Evolutionary conservation across 2,888 invertebrate genomes (phyloP).

Genomic region (Athalia circularis): DNA sequence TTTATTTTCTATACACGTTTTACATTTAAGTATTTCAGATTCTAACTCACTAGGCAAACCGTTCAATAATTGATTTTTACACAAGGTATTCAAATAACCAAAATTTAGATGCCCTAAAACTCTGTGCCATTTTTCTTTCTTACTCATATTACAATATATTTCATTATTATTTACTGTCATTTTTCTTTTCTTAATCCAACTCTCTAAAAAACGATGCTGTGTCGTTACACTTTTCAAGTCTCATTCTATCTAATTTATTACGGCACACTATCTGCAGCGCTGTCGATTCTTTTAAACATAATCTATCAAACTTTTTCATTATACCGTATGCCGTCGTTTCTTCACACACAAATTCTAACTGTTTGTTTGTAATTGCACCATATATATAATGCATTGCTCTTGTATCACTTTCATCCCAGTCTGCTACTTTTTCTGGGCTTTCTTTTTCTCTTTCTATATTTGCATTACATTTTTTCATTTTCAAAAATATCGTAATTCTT

Average conservation of each 20-base stretch:
- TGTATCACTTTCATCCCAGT: slow-evolving; percentile 43
- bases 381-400: slow-evolving; percentile 45
- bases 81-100: slow-evolving; percentile 51
- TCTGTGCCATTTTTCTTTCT: slow-evolving; percentile 58
- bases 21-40: slow-evolving; percentile 52
- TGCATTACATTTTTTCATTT: slow-evolving; percentile 42
- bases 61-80: slow-evolving; percentile 52
- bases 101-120: slow-evolving; percentile 57
- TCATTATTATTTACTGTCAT: slow-evolving; percentile 35
- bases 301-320: slow-evolving; percentile 50
- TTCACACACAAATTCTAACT: slow-evolving; percentile 45
- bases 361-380: slow-evolving; percentile 47
- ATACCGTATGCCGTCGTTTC: slow-evolving; percentile 48
- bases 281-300: slow-evolving; percentile 48
- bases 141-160: slow-evolving; percentile 33
- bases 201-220: slow-evolving; percentile 44
- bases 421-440: slow-evolving; percentile 6
- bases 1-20: slow-evolving; percentile 53
- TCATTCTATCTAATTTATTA: slow-evolving; percentile 49
- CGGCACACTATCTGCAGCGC: slow-evolving; percentile 49
- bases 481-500: slow-evolving; percentile 32
- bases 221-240: slow-evolving; percentile 48
- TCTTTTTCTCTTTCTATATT: slow-evolving; percentile 30
- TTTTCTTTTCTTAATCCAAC: slow-evolving; percentile 2
- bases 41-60: slow-evolving; percentile 53